phyloP scores from a whole-genome alignment of 1,140 invertebrate species.

The Drosophila ananassae region DNA sequence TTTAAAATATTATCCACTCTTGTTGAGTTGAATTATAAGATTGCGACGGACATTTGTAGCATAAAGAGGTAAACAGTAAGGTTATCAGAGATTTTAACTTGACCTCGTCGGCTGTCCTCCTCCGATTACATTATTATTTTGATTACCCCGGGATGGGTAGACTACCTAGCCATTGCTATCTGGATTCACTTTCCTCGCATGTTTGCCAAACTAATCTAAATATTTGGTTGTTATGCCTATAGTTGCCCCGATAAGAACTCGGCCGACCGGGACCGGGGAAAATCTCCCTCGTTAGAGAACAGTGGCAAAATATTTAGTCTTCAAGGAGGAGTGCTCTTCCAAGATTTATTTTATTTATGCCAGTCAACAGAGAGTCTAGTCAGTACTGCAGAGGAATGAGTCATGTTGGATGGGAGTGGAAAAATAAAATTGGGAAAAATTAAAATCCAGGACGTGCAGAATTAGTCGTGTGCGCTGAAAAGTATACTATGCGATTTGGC shows the following conservation, averaged over 20 bases:
- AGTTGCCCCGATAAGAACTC: constrained; percentile 30
- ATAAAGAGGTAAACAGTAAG: constrained; percentile 30
- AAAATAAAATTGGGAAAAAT: too few relatives aligned
- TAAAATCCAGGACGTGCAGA: constrained; percentile 12
- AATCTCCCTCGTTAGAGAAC: constrained; percentile 1
- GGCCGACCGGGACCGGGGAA: constrained; percentile 4
- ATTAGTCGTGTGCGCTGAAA: constrained; percentile 24
- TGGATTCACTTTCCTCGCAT: constrained; percentile 40
- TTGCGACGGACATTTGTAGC: constrained; percentile 21
- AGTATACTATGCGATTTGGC: constrained; percentile 17
- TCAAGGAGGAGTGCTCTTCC: not conserved
- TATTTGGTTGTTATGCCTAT: constrained; percentile 51
- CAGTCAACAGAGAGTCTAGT: not conserved
- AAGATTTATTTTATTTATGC: constrained; percentile 7
- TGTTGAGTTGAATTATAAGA: not conserved
- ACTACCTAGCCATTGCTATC: constrained; percentile 12
- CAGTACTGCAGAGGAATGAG: not conserved
- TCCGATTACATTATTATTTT: constrained; percentile 30
- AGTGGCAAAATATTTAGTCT: constrained; percentile 32
- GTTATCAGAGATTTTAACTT: constrained; percentile 18
- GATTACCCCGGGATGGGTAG: constrained; percentile 17
- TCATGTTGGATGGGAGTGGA: not conserved
- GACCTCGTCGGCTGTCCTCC: constrained; percentile 13
- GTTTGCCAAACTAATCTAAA: constrained; percentile 47
- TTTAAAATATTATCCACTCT: not conserved